Evolutionary conservation across 2,113 vertebrate genomes (phyloP), one percentile per base, ranked within the genome.

Genomic region (Lagopus leucura): DNA sequence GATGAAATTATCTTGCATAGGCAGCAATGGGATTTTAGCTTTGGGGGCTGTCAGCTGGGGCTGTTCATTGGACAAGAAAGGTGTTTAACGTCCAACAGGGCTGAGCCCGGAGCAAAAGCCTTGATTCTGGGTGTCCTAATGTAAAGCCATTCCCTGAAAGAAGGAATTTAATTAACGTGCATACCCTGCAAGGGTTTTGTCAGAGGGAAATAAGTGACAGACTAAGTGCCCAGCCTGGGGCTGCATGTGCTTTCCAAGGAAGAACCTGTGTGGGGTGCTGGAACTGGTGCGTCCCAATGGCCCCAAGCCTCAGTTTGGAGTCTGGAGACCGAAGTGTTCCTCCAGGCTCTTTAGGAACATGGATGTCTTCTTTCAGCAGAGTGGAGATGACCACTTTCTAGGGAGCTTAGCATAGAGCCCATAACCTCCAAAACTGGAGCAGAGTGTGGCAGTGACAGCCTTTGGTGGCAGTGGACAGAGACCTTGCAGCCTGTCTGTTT

Each of bases 241-340:
- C 24, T 36, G 11, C 21, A 3, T 32, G 34, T 14, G 6, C 16
- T 45, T 19, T 36, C 12, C 22, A 28, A 43, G 47, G 14, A 64
- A 63, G 36, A 52, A 42, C 67, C 86, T 92, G 77, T 64, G 32
- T 67, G 61, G 34, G 38, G 25, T 21, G 5, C 50, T 74, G 77
- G 42, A 78, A 15, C 11, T 81, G 38, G 3, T 25, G 17, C 5
- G 28, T 60, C 38, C 14, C n/a, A 34, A 55, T 25, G 12, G 22
- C 5, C 1, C 1, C 0, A 1, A 50, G 4, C 17, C 34, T 78
- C 47, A 27, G 15, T 48, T 11, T 11, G 10, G 38, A 65, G 13
- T 12, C 30, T 78, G 38, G 8, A 20, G 13, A 43, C 47, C 11
- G 8, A 8, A 64, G 13, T 1, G 3, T 45, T 83, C 61, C 52